Percentiles rank a stretch among this genome's conserved stretches.
Evolutionary conservation across 1,140 invertebrate genomes (phyloP).

Genomic region (Wasmannia auropunctata): DNA sequence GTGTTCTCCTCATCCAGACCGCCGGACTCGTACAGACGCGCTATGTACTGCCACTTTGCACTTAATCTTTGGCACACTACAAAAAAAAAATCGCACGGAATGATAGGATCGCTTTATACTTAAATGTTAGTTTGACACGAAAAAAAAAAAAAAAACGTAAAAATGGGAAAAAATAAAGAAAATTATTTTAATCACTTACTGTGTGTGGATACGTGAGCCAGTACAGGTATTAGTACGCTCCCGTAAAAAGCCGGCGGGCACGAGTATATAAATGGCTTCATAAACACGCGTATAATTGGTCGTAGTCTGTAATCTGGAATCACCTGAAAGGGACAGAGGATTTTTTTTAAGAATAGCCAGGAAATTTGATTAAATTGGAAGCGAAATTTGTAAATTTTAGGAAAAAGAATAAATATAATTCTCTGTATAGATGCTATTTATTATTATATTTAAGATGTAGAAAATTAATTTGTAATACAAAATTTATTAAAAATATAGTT

Average conservation of each 20-base stretch:
- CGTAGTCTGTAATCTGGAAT: slow-evolving; percentile 95
- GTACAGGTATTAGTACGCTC: slow-evolving; percentile 91
- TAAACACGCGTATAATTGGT: slow-evolving; percentile 92
- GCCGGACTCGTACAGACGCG: slow-evolving; percentile 90
- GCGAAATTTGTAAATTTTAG: no score
- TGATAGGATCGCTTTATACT: neutral
- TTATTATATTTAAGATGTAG: no score
- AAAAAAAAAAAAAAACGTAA: neutral
- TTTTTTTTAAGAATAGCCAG: neutral
- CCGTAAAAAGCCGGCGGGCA: slow-evolving; percentile 93
- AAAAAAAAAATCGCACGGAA: slow-evolving; percentile 60
- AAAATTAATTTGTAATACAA: no score
- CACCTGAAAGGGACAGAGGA: slow-evolving; percentile 80
- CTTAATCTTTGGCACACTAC: slow-evolving; percentile 91
- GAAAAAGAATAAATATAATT: no score
- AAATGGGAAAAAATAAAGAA: neutral
- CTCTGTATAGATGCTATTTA: no score
- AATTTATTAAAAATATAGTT: no score
- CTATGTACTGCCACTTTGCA: slow-evolving; percentile 92
- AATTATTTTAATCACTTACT: slow-evolving; percentile 85
- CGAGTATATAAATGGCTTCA: slow-evolving; percentile 93
- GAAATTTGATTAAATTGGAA: no score
- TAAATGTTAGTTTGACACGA: neutral
- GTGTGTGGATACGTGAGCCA: slow-evolving; percentile 91
- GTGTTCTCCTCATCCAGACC: slow-evolving; percentile 91